phyloP scores from a whole-genome alignment of 2,113 vertebrate species.

The Vicugna pacos region DNA sequence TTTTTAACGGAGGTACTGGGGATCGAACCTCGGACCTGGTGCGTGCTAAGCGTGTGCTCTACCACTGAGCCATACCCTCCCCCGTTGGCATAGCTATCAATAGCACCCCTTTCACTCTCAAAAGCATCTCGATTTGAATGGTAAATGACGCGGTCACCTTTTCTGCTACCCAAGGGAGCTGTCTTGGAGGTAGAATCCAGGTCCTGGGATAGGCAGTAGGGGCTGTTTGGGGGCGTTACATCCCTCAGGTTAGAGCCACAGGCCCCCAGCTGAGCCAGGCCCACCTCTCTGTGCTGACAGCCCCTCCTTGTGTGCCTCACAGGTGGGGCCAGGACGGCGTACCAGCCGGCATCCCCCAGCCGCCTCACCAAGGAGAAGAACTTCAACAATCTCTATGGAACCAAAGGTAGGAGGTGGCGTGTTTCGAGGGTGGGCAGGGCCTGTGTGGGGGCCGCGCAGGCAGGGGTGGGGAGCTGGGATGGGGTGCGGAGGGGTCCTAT shows the following conservation, averaged over 20 bases:
- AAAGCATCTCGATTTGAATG: neutral
- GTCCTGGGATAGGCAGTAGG: neutral
- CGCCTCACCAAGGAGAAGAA: conserved; percentile 82
- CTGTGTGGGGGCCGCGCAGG: too few species aligned
- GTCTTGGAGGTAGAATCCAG: neutral
- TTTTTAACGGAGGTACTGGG: too few species aligned
- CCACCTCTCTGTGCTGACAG: neutral
- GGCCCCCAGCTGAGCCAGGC: neutral
- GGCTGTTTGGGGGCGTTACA: too few species aligned
- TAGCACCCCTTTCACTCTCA: neutral
- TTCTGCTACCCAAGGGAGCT: neutral
- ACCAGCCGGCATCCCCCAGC: conserved; percentile 67
- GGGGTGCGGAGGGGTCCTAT: neutral
- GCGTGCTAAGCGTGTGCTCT: too few species aligned
- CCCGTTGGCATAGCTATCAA: neutral
- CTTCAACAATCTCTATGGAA: conserved; percentile 81
- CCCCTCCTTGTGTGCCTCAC: neutral
- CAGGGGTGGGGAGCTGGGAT: neutral
- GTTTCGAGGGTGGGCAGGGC: too few species aligned
- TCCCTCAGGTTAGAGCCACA: neutral
- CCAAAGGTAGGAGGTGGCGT: conserved; percentile 76
- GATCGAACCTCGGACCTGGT: too few species aligned
- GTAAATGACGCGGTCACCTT: neutral
- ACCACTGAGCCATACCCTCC: too few species aligned
- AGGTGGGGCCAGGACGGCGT: conserved; percentile 75